Evolutionary conservation across 2,797 vertebrate genomes (phyloP).

Genomic region (Brachyrhaphis roseni): DNA sequence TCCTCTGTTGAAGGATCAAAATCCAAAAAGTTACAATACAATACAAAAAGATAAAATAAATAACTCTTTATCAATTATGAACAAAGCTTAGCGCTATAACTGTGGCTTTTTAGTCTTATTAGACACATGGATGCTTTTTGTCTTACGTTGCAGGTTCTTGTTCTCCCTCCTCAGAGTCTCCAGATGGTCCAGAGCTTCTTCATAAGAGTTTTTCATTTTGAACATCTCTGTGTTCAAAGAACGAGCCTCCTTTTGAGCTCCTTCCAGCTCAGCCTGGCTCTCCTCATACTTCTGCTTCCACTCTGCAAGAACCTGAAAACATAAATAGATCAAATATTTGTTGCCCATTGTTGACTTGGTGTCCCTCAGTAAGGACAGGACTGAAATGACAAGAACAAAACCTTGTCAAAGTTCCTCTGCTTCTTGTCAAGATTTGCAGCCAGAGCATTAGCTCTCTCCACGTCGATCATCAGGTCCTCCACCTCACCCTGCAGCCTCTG

Average conservation of each 20-base stretch:
- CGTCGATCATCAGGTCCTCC: constrained; percentile 87
- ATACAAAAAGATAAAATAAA: neutral
- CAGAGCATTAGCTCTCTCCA: constrained; percentile 85
- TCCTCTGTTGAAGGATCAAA: constrained; percentile 78
- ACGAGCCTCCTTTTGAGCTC: constrained; percentile 85
- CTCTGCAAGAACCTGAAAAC: constrained; percentile 77
- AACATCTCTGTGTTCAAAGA: constrained; percentile 89
- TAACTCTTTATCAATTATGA: neutral
- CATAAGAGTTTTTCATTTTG: constrained; percentile 90
- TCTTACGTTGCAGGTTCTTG: constrained; percentile 86
- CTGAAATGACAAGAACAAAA: neutral
- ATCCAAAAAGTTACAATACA: neutral
- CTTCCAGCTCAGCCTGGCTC: constrained; percentile 87
- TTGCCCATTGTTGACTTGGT: too few species aligned
- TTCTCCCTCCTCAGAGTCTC: constrained; percentile 90
- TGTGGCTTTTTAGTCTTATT: neutral
- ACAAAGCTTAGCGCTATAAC: neutral
- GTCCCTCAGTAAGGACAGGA: too few species aligned
- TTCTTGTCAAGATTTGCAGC: constrained; percentile 77
- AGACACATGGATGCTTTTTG: neutral
- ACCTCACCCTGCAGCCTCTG: constrained; percentile 87
- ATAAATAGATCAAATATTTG: neutral
- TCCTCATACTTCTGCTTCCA: constrained; percentile 92
- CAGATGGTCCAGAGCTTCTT: constrained; percentile 88
- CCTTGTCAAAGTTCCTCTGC: constrained; percentile 81